phyloP scores from a whole-genome alignment of 2,888 invertebrate genomes.

The Metopia argyrocephala region DNA sequence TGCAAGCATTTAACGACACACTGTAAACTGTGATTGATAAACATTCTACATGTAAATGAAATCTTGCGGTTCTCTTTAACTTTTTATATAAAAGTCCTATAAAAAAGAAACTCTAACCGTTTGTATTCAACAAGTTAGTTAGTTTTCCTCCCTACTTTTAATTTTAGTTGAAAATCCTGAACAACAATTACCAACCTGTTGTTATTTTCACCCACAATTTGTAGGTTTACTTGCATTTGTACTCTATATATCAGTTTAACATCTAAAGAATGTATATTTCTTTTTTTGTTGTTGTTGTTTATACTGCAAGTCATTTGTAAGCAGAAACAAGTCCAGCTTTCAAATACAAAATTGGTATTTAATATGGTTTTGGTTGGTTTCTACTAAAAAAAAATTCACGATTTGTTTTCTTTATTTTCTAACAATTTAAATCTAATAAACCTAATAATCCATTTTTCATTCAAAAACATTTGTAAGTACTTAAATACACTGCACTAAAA shows the following conservation, averaged over 20 bases:
- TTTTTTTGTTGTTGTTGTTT: neutral
- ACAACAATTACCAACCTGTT: conserved; percentile 45
- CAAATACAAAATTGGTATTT: neutral
- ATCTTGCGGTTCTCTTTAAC: neutral
- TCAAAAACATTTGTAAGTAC: conserved; percentile 7
- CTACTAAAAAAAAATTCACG: conserved; percentile 52
- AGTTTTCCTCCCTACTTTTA: neutral
- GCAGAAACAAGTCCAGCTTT: conserved; percentile 13
- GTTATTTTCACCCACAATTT: conserved; percentile 9
- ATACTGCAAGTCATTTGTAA: conserved; percentile 15
- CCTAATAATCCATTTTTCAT: conserved; percentile 60
- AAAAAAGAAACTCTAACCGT: neutral
- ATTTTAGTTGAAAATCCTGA: neutral
- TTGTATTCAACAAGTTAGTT: neutral
- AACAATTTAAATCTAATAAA: conserved; percentile 57
- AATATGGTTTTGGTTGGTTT: conserved; percentile 3
- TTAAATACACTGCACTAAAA: conserved; percentile 11
- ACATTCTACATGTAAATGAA: neutral
- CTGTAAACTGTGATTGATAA: too few species aligned
- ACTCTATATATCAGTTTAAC: neutral
- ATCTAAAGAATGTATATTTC: conserved; percentile 27
- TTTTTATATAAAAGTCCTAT: neutral
- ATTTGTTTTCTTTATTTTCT: conserved; percentile 34
- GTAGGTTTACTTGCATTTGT: neutral
- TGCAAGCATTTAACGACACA: neutral